Evolutionary conservation across 2,888 invertebrate genomes (phyloP).

Genomic region (Nesidiocoris tenuis): DNA sequence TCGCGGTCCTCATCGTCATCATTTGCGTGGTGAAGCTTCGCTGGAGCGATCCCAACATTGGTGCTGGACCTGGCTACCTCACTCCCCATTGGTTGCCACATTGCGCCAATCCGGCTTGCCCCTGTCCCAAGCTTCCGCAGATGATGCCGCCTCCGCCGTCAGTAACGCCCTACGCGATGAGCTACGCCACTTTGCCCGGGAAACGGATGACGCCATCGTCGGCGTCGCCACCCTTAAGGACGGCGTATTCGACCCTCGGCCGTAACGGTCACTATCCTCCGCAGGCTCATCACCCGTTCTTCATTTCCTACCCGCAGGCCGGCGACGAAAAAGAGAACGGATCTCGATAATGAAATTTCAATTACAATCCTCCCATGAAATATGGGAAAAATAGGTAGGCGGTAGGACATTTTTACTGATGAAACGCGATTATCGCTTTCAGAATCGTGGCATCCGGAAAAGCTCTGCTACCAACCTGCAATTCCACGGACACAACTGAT

Average conservation of each 20-base stretch:
- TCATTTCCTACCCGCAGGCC: constrained; percentile 62
- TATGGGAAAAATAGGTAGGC: too few relatives aligned
- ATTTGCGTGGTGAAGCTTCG: constrained; percentile 81
- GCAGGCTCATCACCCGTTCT: constrained; percentile 60
- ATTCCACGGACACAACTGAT: too few relatives aligned
- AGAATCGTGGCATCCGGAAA: too few relatives aligned
- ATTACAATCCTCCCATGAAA: too few relatives aligned
- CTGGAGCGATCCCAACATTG: constrained; percentile 59
- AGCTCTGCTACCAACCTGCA: too few relatives aligned
- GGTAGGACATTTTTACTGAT: too few relatives aligned
- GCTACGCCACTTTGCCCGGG: constrained; percentile 57
- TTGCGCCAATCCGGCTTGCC: constrained; percentile 51
- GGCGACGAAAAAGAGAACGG: constrained; percentile 59
- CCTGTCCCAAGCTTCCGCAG: constrained; percentile 54
- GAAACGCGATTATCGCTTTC: too few relatives aligned
- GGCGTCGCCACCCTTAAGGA: constrained; percentile 58
- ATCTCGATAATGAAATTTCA: constrained; percentile 36
- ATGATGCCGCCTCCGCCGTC: constrained; percentile 56
- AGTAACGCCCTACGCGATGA: constrained; percentile 57
- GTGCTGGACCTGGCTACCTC: constrained; percentile 58
- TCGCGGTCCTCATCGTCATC: constrained; percentile 82
- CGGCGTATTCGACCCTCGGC: constrained; percentile 64
- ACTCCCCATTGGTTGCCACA: constrained; percentile 48
- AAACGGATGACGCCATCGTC: constrained; percentile 51
- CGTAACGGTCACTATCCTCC: constrained; percentile 53